Evolutionary conservation across 2,888 invertebrate species (phyloP).

Genomic region (Meiosimyza platycephala): DNA sequence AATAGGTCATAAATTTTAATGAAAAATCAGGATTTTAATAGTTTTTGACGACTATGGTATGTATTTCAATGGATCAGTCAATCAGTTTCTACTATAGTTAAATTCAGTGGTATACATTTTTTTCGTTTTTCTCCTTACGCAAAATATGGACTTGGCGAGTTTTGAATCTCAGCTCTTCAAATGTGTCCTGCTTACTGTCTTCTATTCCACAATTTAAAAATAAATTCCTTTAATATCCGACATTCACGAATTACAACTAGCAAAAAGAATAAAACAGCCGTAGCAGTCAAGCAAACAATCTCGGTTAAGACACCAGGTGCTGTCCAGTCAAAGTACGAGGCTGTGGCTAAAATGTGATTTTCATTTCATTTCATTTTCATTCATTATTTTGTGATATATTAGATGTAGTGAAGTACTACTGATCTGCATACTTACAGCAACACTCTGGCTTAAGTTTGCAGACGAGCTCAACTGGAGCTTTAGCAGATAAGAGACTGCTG

Average conservation of each 20-base stretch:
- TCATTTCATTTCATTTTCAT: too few species aligned
- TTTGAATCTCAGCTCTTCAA: too few species aligned
- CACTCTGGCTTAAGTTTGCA: conserved; percentile 45
- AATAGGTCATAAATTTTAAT: too few species aligned
- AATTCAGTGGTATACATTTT: too few species aligned
- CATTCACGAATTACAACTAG: conserved; percentile 74
- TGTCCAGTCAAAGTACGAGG: conserved; percentile 74
- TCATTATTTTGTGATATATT: too few species aligned
- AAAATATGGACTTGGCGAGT: too few species aligned
- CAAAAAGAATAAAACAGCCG: conserved; percentile 71
- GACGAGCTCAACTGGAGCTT: background rate
- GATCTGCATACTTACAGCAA: conserved; percentile 42
- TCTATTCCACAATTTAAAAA: background rate
- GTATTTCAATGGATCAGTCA: too few species aligned
- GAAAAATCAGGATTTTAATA: too few species aligned
- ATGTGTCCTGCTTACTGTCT: background rate
- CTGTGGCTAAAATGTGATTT: conserved; percentile 40
- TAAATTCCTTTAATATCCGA: background rate
- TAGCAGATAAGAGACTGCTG: background rate
- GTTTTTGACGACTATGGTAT: too few species aligned
- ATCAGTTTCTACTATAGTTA: too few species aligned
- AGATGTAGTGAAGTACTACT: background rate
- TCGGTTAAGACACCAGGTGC: conserved; percentile 77
- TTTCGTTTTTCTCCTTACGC: too few species aligned
- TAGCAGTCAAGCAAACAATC: conserved; percentile 70